Evolutionary conservation across 2,797 vertebrate genomes (phyloP).

Genomic region (Huso huso): DNA sequence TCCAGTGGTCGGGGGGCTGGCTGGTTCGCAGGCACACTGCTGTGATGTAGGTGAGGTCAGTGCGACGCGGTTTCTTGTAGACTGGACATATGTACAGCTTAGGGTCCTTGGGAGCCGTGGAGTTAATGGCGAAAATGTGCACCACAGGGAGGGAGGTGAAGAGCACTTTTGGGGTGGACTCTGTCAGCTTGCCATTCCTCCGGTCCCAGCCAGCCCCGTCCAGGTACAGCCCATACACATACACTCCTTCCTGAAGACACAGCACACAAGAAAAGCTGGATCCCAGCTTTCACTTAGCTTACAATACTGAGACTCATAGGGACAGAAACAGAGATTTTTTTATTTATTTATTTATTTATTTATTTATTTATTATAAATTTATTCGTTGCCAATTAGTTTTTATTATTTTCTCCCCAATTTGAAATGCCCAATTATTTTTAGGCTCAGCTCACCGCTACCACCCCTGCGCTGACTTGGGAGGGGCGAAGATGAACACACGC

Average conservation of each 20-base stretch:
- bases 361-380: too few species aligned
- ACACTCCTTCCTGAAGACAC: conserved; percentile 67
- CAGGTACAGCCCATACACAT: conserved; percentile 67
- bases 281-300: not conserved
- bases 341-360: too few species aligned
- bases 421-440: too few species aligned
- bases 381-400: too few species aligned
- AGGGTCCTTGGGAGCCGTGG: conserved; percentile 51
- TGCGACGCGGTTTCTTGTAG: conserved; percentile 72
- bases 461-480: too few species aligned
- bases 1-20: conserved; percentile 71
- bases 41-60: conserved; percentile 70
- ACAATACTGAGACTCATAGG: too few species aligned
- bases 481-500: too few species aligned
- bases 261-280: not conserved
- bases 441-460: too few species aligned
- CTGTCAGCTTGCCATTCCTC: conserved; percentile 51
- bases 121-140: conserved; percentile 67
- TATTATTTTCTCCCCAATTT: too few species aligned
- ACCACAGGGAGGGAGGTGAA: conserved; percentile 65
- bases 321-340: too few species aligned
- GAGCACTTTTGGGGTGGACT: conserved; percentile 68
- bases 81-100: conserved; percentile 69
- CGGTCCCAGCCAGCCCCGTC: conserved; percentile 74
- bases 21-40: conserved; percentile 54